Evolutionary conservation across 1,140 invertebrate species (phyloP).

Genomic region (Nymphalis io): DNA sequence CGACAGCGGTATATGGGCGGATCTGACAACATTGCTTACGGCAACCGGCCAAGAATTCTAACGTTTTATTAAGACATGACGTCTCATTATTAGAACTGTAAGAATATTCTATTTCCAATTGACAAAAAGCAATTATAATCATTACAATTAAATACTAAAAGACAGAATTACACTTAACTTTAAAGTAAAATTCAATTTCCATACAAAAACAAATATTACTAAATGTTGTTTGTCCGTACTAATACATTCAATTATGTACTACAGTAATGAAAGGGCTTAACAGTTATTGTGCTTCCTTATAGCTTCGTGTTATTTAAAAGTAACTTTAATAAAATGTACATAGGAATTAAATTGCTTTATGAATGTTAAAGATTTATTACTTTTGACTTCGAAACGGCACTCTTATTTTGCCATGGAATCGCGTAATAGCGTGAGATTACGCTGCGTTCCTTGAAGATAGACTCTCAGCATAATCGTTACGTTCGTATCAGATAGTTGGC

Average conservation of each 20-base stretch:
- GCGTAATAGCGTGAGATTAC: slow-evolving; percentile 60
- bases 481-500: slow-evolving; percentile 44
- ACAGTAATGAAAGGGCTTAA: slow-evolving; percentile 27
- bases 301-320: background rate
- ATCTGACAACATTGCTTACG: slow-evolving; percentile 20
- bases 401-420: slow-evolving; percentile 44
- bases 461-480: slow-evolving; percentile 46
- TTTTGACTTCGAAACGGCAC: slow-evolving; percentile 18
- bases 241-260: slow-evolving; percentile 21
- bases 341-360: slow-evolving; percentile 14
- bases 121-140: background rate
- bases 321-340: background rate
- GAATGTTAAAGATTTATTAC: slow-evolving; percentile 11
- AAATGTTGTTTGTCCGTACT: slow-evolving; percentile 11
- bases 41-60: slow-evolving; percentile 28
- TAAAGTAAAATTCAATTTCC: background rate
- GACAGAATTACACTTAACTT: background rate
- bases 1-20: slow-evolving; percentile 13
- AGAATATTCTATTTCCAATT: background rate
- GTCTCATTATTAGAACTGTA: background rate
- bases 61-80: slow-evolving; percentile 1
- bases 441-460: slow-evolving; percentile 46
- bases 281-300: slow-evolving; percentile 22
- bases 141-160: background rate
- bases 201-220: slow-evolving; percentile 10